Conservation (phyloP, 2,113 vertebrate genomes). For the Prolemur simus region DNA sequence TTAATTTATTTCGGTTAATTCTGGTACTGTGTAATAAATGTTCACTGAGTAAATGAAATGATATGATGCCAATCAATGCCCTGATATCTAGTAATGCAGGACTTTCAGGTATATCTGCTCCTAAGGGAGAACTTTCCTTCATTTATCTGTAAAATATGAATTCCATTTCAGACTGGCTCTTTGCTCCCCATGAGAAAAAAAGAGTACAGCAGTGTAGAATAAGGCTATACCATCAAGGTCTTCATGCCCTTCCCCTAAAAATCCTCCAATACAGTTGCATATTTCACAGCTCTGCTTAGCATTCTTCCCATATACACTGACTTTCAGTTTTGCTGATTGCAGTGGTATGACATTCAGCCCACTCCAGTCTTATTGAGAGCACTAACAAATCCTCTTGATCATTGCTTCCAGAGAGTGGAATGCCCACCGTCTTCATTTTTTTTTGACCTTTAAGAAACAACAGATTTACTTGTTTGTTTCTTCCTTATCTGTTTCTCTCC, state of each 20-base stretch:
- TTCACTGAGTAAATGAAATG: constrained; percentile 14
- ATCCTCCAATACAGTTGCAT: not conserved
- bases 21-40: not conserved
- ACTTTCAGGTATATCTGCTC: not conserved
- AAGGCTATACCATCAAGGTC: constrained; percentile 40
- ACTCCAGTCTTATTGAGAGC: not conserved
- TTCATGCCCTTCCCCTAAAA: constrained; percentile 53
- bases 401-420: not conserved
- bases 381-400: not conserved
- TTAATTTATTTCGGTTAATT: constrained; percentile 23
- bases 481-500: not conserved
- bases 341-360: not conserved
- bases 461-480: not conserved
- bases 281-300: constrained; percentile 36
- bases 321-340: constrained; percentile 22
- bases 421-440: not conserved
- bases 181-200: constrained; percentile 1
- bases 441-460: not conserved
- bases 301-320: constrained; percentile 13
- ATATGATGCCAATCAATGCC: not conserved
- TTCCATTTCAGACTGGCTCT: constrained; percentile 21
- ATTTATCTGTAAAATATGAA: constrained; percentile 24
- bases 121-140: constrained; percentile 7
- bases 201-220: not conserved
- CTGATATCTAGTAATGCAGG: not conserved